Base-by-base conservation (phyloP, 2,113 vertebrate genomes). In the Nothocercus nigrocapillus region DNA sequence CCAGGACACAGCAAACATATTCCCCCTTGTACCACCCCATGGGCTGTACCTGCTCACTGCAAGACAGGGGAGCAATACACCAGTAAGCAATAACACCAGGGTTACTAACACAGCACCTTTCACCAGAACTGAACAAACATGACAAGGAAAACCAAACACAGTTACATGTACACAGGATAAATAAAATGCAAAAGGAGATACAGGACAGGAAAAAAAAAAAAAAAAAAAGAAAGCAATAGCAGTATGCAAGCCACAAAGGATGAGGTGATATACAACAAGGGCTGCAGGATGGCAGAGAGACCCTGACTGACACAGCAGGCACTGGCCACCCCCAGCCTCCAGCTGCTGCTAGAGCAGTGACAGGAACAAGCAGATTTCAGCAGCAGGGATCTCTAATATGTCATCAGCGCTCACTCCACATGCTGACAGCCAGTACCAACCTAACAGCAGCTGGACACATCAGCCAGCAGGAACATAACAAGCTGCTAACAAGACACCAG, bases 341-440 rank as follows among this genome's bases (percentile, higher is more conserved):
- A 93, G 88, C 94, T 95, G 92, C 92, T 93, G 76, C 94, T 97
- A 95, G 91, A 96, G 62, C 32, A 1, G 18, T 78, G 93, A 97
- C 96, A 97, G 94, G 91, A 97, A 78, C 81, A 96, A 96, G 93
- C 96, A 96, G 96, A 93, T 97, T 97, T 97, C 94, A 93, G 93
- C 94, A 97, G 96, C 92, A 66, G 80, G 92, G 90, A 84, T 89
- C 94, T 93, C 90, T 97, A 97, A 97, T 96, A 94, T 75, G 2
- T 89, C 95, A 97, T 92, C 84, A 84, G 89, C 1, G 1, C 84
- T 93, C 88, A 82, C 3, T 47, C 90, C 95, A 89, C 4, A 15
- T 93, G 95, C 91, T 95, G 96, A 95, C 94, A 95, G 90, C 81
- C 62, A 25, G 88, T 94, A 93, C 85, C 91, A 94, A 94, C 85